Evolutionary conservation across 2,888 invertebrate genomes (phyloP).

Genomic region (Pteria penguin): DNA sequence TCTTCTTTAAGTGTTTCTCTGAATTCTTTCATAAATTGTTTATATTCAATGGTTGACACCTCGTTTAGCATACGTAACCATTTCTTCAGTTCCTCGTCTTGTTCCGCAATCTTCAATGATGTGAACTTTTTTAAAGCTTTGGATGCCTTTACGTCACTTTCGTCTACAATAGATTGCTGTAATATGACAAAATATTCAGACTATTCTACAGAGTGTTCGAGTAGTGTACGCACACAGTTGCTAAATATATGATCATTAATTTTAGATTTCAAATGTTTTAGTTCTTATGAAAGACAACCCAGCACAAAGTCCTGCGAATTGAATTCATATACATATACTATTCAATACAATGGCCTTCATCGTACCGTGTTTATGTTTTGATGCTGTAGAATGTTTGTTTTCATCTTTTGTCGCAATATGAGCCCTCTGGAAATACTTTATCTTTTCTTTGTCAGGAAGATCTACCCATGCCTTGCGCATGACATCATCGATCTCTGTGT

Average conservation of each 20-base stretch:
- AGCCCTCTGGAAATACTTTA: conserved; percentile 56
- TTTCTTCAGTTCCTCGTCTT: conserved; percentile 51
- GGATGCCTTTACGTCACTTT: no score
- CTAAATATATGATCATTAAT: no score
- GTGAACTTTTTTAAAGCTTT: conserved; percentile 38
- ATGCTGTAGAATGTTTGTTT: conserved; percentile 48
- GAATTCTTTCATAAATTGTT: conserved; percentile 46
- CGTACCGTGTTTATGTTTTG: not conserved
- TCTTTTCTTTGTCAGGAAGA: conserved; percentile 52
- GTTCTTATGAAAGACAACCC: no score
- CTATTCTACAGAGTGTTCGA: no score
- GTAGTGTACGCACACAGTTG: no score
- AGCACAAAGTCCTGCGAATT: no score
- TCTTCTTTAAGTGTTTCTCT: conserved; percentile 40
- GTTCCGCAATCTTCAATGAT: conserved; percentile 35
- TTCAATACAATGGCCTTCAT: no score
- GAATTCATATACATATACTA: no score
- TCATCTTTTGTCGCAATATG: conserved; percentile 55
- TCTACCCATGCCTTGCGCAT: conserved; percentile 55
- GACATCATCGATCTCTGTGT: conserved; percentile 46
- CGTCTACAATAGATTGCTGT: no score
- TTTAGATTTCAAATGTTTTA: no score
- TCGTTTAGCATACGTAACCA: conserved; percentile 52
- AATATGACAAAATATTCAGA: no score
- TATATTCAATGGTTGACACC: conserved; percentile 51